phyloP scores from a whole-genome alignment of 2,113 vertebrate genomes.

The Neodontobutis hainanensis region DNA sequence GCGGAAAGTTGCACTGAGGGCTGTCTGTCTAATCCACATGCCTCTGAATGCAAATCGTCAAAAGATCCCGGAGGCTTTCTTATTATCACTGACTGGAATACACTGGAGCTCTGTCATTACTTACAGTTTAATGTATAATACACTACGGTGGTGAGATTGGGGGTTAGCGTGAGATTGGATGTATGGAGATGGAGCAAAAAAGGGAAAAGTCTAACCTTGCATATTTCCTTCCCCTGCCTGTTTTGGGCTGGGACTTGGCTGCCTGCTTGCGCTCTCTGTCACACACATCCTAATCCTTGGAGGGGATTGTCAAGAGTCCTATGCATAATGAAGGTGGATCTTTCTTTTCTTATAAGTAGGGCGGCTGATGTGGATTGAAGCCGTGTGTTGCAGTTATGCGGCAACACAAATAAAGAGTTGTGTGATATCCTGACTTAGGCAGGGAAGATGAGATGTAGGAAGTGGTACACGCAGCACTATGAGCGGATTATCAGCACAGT shows the following conservation, averaged over 20 bases:
- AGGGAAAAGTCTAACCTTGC: conserved; percentile 41
- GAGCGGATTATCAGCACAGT: conserved; percentile 64
- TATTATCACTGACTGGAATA: conserved; percentile 62
- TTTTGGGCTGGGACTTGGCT: conserved; percentile 43
- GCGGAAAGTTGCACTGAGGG: conserved; percentile 26
- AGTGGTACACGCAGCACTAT: conserved; percentile 19
- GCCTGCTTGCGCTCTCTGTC: conserved; percentile 43
- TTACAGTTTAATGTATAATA: conserved; percentile 67
- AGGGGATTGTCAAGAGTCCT: conserved; percentile 64
- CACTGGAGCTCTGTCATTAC: conserved; percentile 60
- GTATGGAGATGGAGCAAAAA: conserved; percentile 7
- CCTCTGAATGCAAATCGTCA: conserved; percentile 35
- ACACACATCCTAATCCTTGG: conserved; percentile 62
- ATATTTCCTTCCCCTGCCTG: conserved; percentile 35
- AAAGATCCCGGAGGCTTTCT: conserved; percentile 52
- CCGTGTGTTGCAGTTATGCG: conserved; percentile 36
- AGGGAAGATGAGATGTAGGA: conserved; percentile 28
- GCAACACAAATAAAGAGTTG: conserved; percentile 53
- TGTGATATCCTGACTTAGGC: conserved; percentile 59
- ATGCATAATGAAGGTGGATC: conserved; percentile 66
- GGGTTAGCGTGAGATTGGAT: conserved; percentile 10
- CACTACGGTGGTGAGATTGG: conserved; percentile 18
- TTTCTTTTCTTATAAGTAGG: conserved; percentile 55
- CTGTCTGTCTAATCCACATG: conserved; percentile 34
- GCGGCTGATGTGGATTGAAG: conserved; percentile 46